Base-by-base conservation (phyloP, 1,140 invertebrate species). In the Drosophila nannoptera region DNA sequence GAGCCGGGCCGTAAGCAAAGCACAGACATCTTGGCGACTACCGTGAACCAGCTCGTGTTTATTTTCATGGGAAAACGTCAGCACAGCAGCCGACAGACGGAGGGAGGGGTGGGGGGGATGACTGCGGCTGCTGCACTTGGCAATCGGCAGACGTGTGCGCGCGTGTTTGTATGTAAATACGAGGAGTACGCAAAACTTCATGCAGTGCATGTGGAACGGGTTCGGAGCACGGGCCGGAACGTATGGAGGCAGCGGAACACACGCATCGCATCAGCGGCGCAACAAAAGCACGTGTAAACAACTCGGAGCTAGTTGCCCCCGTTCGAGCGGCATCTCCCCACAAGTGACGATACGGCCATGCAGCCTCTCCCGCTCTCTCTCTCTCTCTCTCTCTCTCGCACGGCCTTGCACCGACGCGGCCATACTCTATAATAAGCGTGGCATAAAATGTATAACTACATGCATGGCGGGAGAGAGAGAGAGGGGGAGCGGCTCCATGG, bases 231-330 rank as follows among this genome's bases (percentile, higher is more conserved):
- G 40, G 40, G 40, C 29, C 2, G 12, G 40, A 14, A 12, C 9
- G 11, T 32, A 12, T 8, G 56, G 32, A 49, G 40, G 56, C 59
- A 56, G 46, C 65, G 68, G 78, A 83, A 83, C 78, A 83, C 78
- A 83, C 78, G 78, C 78, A 84, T 82, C 75, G 78, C 76, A 16
- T 63, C 75, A 76, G 65, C 76, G 76, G 77, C 71, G 78, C 78
- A 82, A 83, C 80, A 86, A 80, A 84, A 81, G 80, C 76, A 86
- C 81, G 81, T 86, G 80, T 86, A 84, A 86, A 86, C 80, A 86
- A 86, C 69, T 67, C 73, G 73, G 3, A 68, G 74, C 73, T 78
- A 78, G 63, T 65, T 68, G 53, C 59, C 63, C 68, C 38, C 63
- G 40, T 32, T 54, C 40, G 49, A 43, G 40, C 62, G 48, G 56